Percentiles rank a stretch among this genome's conserved stretches.
phyloP scores from a whole-genome alignment of 64 coral and sea anemone species.

The Dendrophyllia cribrosa region DNA sequence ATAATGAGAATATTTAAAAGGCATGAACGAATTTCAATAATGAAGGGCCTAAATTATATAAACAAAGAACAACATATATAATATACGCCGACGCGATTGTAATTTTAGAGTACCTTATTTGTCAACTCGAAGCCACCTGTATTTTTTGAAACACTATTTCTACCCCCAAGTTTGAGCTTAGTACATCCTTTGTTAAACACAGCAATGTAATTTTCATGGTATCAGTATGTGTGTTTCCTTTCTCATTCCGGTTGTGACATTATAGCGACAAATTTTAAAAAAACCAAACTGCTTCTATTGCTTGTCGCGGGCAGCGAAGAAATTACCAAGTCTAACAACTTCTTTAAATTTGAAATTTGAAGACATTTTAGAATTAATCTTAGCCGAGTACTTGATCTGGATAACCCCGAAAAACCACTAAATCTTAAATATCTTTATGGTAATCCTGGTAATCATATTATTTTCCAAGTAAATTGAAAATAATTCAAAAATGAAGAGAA shows the following conservation, averaged over 20 bases:
- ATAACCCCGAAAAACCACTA: background rate
- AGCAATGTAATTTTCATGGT: background rate
- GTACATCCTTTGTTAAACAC: background rate
- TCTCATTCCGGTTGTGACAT: background rate
- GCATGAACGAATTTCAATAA: background rate
- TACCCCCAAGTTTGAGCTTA: background rate
- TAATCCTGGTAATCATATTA: too few species aligned
- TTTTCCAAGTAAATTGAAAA: background rate
- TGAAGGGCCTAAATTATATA: background rate
- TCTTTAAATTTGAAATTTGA: background rate
- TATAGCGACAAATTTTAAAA: too few species aligned
- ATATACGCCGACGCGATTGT: background rate
- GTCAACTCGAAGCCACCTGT: conserved; percentile 16
- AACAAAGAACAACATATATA: conserved; percentile 12
- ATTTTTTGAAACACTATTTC: background rate
- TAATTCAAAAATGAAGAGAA: background rate
- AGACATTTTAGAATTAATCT: conserved; percentile 17
- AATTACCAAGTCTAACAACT: background rate
- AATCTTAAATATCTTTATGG: too few species aligned
- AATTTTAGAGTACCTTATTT: conserved; percentile 36
- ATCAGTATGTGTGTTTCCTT: background rate
- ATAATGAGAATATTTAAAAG: background rate
- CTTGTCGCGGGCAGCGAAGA: too few species aligned
- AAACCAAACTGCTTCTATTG: too few species aligned
- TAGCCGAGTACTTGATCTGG: background rate